Conservation (phyloP, 1,140 invertebrate genomes). For the Brachionus rubens region DNA sequence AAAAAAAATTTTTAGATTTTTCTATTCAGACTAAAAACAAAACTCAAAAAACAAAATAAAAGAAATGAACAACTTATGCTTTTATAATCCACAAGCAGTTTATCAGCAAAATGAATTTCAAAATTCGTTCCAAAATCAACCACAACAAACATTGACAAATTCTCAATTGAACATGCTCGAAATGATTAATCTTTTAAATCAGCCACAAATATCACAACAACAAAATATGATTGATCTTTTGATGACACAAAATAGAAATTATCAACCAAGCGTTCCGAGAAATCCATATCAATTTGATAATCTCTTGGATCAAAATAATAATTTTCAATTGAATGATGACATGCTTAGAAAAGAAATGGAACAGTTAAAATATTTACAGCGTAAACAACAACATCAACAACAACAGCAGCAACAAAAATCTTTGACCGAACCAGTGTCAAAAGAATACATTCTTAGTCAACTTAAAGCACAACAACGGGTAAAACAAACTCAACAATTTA, state of each 20-base stretch:
- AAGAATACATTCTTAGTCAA: constrained; percentile 16
- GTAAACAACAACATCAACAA: background rate
- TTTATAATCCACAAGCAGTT: background rate
- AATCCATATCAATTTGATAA: background rate
- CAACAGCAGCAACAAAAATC: background rate
- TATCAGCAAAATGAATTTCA: background rate
- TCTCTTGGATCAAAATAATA: background rate
- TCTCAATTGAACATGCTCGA: background rate
- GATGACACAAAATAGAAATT: background rate
- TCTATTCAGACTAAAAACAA: too few species aligned
- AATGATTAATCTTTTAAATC: background rate
- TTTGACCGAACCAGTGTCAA: background rate
- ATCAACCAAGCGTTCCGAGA: background rate
- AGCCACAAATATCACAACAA: background rate
- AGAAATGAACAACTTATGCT: too few species aligned
- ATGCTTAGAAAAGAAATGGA: background rate
- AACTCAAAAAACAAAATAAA: too few species aligned
- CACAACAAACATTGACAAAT: background rate
- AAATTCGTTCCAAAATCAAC: background rate
- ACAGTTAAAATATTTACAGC: background rate
- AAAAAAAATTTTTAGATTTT: too few species aligned
- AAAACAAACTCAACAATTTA: background rate
- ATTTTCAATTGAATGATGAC: background rate
- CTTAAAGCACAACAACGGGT: background rate
- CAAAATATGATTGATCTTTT: background rate